Conservation (phyloP, 2,113 vertebrate species). For the Petroica traversi region DNA sequence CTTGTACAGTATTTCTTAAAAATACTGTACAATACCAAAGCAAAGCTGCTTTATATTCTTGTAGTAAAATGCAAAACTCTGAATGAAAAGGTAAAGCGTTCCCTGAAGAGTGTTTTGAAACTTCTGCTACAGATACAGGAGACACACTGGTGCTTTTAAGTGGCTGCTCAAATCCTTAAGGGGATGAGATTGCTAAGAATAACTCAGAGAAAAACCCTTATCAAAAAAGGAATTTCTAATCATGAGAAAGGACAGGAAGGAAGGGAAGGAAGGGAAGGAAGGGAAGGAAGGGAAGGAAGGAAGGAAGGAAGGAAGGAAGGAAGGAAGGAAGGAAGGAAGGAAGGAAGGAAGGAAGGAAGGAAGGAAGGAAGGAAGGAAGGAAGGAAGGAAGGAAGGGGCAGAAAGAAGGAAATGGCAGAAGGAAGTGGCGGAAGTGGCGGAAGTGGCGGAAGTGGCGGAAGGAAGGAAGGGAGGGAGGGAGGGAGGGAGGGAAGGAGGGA, state of each 20-base stretch:
- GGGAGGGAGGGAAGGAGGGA: background rate
- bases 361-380: too few species aligned
- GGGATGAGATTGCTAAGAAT: background rate
- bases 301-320: background rate
- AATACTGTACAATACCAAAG: too few species aligned
- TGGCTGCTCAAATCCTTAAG: background rate
- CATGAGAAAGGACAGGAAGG: background rate
- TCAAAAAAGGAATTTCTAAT: background rate
- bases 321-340: too few species aligned
- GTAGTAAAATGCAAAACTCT: background rate
- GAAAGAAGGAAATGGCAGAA: too few species aligned
- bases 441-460: too few species aligned
- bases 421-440: too few species aligned
- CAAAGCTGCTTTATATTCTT: background rate
- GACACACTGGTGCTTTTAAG: background rate
- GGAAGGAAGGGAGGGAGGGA: background rate
- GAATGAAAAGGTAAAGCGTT: background rate
- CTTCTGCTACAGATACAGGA: background rate
- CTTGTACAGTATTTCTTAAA: background rate
- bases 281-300: background rate
- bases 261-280: background rate
- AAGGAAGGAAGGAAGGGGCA: too few species aligned
- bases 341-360: too few species aligned
- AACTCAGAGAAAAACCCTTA: background rate
- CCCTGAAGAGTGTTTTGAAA: background rate